Evolutionary conservation across 1,140 invertebrate genomes (phyloP).

Genomic region (Drosophila kepulauana): DNA sequence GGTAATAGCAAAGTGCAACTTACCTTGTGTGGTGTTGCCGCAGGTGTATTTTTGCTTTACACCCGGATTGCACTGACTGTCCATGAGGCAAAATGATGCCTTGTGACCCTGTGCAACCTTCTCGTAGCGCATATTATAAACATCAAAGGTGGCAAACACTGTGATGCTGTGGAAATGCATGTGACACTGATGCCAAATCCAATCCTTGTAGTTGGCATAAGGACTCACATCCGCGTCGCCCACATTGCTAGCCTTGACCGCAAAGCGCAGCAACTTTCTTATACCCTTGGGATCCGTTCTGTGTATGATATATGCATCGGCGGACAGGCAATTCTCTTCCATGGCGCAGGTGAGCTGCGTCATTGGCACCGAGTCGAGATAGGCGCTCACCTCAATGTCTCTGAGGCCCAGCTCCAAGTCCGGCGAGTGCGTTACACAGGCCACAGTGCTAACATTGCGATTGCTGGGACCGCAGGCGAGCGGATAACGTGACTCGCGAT

Average conservation of each 20-base stretch:
- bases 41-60: constrained; percentile 92
- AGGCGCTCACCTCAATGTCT: constrained; percentile 91
- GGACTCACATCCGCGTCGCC: constrained; percentile 96
- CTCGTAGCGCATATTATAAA: constrained; percentile 90
- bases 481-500: constrained; percentile 86
- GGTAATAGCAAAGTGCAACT: background rate
- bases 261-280: constrained; percentile 70
- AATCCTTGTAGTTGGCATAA: constrained; percentile 93
- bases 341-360: constrained; percentile 96
- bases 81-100: constrained; percentile 98
- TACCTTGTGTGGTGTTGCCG: constrained; percentile 94
- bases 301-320: constrained; percentile 92
- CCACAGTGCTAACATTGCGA: constrained; percentile 91
- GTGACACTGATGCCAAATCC: constrained; percentile 98
- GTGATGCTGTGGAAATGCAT: constrained; percentile 99
- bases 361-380: constrained; percentile 94
- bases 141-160: constrained; percentile 97
- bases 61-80: constrained; percentile 93
- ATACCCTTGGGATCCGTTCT: constrained; percentile 57
- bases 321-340: constrained; percentile 97
- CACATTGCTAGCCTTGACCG: constrained; percentile 93
- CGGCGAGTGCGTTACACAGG: constrained; percentile 90
- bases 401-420: constrained; percentile 93
- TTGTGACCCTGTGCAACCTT: constrained; percentile 97
- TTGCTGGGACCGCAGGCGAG: constrained; percentile 85